These are phyloP conservation scores for Lethenteron camtschaticum DNA, from an alignment of 2,113 vertebrate genomes.

Conservation along the genomic window DNA sequence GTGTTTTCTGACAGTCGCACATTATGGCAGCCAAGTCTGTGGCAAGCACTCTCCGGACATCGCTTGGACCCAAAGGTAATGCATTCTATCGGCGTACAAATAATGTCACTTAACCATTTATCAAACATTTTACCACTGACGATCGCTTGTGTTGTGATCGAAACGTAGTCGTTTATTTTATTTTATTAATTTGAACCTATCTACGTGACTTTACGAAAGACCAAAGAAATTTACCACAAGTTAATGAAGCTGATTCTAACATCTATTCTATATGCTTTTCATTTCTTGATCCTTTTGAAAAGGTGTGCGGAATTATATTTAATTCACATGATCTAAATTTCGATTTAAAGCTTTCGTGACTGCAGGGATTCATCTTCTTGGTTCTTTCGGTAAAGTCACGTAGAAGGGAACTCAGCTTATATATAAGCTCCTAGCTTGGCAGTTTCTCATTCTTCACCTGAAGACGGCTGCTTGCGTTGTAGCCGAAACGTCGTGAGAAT, in stretches of 20 bases:
- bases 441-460: too few relatives aligned
- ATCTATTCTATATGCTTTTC: background rate
- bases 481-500: too few relatives aligned
- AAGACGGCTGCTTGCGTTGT: too few relatives aligned
- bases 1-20: constrained; percentile 55
- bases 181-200: background rate
- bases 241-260: background rate
- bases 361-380: too few relatives aligned
- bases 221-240: background rate
- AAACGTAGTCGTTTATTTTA: background rate
- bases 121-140: background rate
- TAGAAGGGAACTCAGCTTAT: too few relatives aligned
- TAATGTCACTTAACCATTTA: background rate
- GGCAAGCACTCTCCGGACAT: constrained; percentile 72
- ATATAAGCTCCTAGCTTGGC: too few relatives aligned
- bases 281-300: background rate
- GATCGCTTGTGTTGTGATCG: background rate
- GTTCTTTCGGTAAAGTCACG: too few relatives aligned
- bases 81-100: constrained; percentile 7
- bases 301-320: background rate
- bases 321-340: background rate
- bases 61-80: constrained; percentile 81
- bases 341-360: too few relatives aligned
- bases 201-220: background rate
- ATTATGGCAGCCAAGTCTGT: constrained; percentile 96